Conservation (phyloP, 2,888 invertebrate genomes). For the Stenchaetothrips biformis region DNA sequence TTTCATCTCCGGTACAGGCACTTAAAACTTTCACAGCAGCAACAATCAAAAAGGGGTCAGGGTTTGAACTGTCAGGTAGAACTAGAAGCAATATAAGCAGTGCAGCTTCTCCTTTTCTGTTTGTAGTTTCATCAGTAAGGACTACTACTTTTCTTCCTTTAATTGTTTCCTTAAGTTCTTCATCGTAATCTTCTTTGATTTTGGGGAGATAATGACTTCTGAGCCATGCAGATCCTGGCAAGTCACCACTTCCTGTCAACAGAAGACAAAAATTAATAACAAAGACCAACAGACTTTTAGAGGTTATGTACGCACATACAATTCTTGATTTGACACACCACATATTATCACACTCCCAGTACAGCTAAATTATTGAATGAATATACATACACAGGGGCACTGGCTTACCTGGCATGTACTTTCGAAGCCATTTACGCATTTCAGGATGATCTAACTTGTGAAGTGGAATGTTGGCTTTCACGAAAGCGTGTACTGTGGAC, state of each 20-base stretch:
- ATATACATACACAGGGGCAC: too few species aligned
- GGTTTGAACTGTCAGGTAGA: not conserved
- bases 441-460: too few species aligned
- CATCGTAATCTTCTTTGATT: not conserved
- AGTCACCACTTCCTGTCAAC: slow-evolving; percentile 4
- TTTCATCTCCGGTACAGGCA: not conserved
- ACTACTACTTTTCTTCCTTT: not conserved
- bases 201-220: not conserved
- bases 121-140: not conserved
- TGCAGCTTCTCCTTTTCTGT: not conserved
- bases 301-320: not conserved
- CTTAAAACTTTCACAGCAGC: not conserved
- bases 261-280: not conserved
- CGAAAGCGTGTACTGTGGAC: too few species aligned
- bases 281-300: not conserved
- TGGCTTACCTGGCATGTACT: too few species aligned
- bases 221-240: not conserved
- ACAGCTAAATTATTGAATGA: too few species aligned
- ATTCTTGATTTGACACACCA: too few species aligned
- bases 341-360: too few species aligned
- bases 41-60: not conserved
- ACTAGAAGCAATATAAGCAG: not conserved
- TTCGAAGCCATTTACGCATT: too few species aligned
- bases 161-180: not conserved
- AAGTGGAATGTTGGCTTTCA: too few species aligned